Evolutionary conservation across 2,113 vertebrate species (phyloP).

Genomic region (Bambusicola thoracicus): DNA sequence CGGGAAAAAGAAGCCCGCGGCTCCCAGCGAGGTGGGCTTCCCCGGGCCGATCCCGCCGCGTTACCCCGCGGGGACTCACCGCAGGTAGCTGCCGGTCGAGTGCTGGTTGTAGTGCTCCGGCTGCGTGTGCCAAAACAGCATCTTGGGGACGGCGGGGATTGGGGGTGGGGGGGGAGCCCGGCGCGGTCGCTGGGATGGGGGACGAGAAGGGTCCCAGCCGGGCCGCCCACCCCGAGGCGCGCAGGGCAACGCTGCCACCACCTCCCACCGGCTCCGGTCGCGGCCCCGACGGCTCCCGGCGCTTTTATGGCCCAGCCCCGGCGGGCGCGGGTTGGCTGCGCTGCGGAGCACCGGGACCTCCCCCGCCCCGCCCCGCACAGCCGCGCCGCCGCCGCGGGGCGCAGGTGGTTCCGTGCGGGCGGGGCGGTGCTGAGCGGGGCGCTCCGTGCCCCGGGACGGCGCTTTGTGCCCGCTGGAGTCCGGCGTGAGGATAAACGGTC

Average conservation of each 20-base stretch:
- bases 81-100: constrained; percentile 83
- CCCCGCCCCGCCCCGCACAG: neutral
- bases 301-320: constrained; percentile 69
- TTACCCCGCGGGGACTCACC: constrained; percentile 78
- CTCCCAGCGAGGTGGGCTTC: too few relatives aligned
- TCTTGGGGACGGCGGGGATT: constrained; percentile 57
- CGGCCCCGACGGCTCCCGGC: neutral
- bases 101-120: constrained; percentile 92
- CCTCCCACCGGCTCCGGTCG: neutral
- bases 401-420: neutral
- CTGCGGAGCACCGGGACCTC: neutral
- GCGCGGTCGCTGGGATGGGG: neutral
- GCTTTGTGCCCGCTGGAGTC: too few relatives aligned
- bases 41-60: too few relatives aligned
- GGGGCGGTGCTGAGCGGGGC: too few relatives aligned
- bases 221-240: neutral
- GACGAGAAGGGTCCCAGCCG: neutral
- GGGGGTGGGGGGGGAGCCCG: constrained; percentile 8
- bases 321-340: constrained; percentile 27
- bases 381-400: neutral
- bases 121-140: constrained; percentile 93
- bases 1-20: too few relatives aligned
- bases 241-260: neutral
- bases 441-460: too few relatives aligned
- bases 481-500: too few relatives aligned